Evolutionary conservation across 2,797 vertebrate genomes (phyloP).

Genomic region (Gila robusta): DNA sequence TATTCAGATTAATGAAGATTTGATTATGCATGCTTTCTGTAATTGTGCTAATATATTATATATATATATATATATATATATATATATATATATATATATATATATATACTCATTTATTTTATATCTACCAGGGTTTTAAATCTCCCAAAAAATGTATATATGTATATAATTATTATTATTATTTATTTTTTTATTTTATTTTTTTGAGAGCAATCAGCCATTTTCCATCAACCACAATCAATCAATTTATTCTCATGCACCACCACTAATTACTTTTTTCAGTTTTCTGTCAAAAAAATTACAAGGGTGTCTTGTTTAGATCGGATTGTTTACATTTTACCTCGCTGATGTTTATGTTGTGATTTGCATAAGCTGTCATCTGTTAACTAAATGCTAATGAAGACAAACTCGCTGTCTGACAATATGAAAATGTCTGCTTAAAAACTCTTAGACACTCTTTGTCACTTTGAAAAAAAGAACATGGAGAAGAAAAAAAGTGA

Average conservation of each 20-base stretch:
- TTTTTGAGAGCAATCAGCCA: too few relatives aligned
- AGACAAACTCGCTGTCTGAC: conserved; percentile 57
- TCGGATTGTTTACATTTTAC: conserved; percentile 1
- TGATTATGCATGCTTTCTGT: background rate
- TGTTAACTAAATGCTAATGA: conserved; percentile 58
- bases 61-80: too few relatives aligned
- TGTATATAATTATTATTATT: too few relatives aligned
- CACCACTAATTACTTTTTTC: background rate
- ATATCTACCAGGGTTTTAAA: too few relatives aligned
- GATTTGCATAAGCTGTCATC: conserved; percentile 64
- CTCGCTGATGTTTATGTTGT: background rate
- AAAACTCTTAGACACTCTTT: background rate
- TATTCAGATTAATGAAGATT: background rate
- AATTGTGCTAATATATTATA: background rate
- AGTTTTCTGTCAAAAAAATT: background rate
- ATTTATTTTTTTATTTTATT: too few relatives aligned
- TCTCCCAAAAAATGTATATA: too few relatives aligned
- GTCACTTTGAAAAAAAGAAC: conserved; percentile 61
- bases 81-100: too few relatives aligned
- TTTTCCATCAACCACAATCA: too few relatives aligned
- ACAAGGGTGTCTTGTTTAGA: background rate
- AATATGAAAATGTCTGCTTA: conserved; percentile 56
- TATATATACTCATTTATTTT: too few relatives aligned
- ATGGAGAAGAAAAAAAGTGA: background rate
- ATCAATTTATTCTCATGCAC: background rate